phyloP scores from a whole-genome alignment of 2,797 vertebrate genomes.

The Ibycter americanus region DNA sequence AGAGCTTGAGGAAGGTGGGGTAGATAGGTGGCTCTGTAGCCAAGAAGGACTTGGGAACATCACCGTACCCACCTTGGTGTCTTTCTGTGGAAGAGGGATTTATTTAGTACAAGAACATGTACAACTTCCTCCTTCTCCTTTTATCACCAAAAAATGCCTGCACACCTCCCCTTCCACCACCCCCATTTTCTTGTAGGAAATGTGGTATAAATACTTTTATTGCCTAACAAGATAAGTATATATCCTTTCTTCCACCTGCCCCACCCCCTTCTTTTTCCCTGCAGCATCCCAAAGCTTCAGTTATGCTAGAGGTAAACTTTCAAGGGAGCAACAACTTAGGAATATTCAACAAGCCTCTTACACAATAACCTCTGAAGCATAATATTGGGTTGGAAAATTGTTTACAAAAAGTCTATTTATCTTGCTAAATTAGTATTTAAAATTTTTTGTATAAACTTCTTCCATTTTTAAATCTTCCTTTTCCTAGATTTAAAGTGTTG shows the following conservation, averaged over 20 bases:
- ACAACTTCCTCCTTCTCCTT: background rate
- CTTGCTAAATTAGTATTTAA: background rate
- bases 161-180: background rate
- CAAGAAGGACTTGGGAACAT: background rate
- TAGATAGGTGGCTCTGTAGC: background rate
- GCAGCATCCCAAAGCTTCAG: background rate
- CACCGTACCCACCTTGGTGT: background rate
- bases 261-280: background rate
- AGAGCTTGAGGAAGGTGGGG: background rate
- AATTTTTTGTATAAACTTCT: background rate
- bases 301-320: background rate
- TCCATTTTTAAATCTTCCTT: background rate
- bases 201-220: background rate
- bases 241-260: background rate
- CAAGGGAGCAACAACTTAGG: background rate
- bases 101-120: background rate
- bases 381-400: background rate
- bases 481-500: background rate
- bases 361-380: background rate
- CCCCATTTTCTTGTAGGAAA: background rate
- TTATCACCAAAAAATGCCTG: background rate
- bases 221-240: background rate
- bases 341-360: background rate
- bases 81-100: background rate
- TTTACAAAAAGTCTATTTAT: background rate